Evolutionary conservation across 2,113 vertebrate species (phyloP).

Genomic region (Onychorhynchus coronatus): DNA sequence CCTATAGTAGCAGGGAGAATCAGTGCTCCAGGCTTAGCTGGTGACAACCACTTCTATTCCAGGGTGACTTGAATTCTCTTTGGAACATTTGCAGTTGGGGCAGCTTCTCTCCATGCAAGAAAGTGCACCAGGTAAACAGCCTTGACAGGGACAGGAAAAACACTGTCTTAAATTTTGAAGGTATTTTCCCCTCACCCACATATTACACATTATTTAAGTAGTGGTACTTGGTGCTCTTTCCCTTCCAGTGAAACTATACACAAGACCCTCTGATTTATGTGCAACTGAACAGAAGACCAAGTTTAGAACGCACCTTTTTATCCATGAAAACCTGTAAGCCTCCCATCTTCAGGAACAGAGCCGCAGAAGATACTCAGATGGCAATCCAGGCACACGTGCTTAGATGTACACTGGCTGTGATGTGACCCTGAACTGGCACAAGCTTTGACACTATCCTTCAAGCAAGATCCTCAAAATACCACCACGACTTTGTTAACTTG

Average conservation of each 20-base stretch:
- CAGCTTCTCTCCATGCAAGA: neutral
- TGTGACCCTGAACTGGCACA: neutral
- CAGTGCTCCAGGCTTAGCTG: neutral
- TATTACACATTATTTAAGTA: neutral
- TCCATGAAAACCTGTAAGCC: neutral
- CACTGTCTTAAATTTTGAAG: neutral
- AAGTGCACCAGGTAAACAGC: neutral
- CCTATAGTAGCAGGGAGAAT: neutral
- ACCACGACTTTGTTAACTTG: neutral
- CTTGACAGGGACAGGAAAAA: neutral
- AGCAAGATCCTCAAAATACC: neutral
- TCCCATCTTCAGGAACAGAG: neutral
- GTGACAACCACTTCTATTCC: neutral
- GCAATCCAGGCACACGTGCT: accelerated
- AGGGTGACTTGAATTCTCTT: neutral
- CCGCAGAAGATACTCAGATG: neutral
- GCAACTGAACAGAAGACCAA: neutral
- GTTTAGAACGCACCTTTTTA: neutral
- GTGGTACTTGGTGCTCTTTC: accelerated
- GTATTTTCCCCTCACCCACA: neutral
- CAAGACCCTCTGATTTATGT: neutral
- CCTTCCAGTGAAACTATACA: neutral
- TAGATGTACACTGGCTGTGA: neutral
- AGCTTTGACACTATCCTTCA: neutral
- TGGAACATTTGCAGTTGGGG: neutral